These are phyloP conservation scores for Geococcyx californianus DNA, from an alignment of 2,113 vertebrate genomes.

Conservation along the genomic window DNA sequence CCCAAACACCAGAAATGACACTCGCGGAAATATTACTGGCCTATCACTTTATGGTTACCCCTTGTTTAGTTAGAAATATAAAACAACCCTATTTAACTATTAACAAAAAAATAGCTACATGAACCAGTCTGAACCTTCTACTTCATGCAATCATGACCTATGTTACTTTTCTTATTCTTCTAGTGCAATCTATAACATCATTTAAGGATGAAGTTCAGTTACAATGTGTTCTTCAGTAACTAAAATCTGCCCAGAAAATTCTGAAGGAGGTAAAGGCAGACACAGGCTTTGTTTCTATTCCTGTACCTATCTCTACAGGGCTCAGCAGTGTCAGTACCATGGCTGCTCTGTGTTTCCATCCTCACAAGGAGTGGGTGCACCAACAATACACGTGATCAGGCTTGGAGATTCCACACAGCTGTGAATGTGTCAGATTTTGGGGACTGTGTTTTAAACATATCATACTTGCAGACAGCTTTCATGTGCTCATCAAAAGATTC, in stretches of 20 bases:
- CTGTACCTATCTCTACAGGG: background rate
- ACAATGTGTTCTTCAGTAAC: background rate
- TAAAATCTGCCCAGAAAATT: background rate
- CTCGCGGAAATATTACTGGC: background rate
- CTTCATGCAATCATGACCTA: background rate
- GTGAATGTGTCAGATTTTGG: fast-evolving
- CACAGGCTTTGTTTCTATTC: background rate
- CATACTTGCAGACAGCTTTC: background rate
- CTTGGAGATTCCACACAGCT: background rate
- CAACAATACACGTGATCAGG: fast-evolving
- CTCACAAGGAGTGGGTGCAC: fast-evolving
- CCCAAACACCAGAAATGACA: background rate
- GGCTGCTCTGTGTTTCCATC: background rate
- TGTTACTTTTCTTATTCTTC: background rate
- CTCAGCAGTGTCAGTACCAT: too few species aligned
- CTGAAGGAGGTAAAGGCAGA: background rate
- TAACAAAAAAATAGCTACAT: background rate
- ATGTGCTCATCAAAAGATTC: background rate
- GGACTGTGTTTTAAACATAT: background rate
- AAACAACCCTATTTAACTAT: background rate
- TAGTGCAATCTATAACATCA: background rate
- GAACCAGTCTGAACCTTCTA: background rate
- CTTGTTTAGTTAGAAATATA: background rate
- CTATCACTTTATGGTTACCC: background rate
- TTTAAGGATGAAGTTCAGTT: background rate